phyloP scores from a whole-genome alignment of 2,888 invertebrate genomes.

The Macrophya annulata region DNA sequence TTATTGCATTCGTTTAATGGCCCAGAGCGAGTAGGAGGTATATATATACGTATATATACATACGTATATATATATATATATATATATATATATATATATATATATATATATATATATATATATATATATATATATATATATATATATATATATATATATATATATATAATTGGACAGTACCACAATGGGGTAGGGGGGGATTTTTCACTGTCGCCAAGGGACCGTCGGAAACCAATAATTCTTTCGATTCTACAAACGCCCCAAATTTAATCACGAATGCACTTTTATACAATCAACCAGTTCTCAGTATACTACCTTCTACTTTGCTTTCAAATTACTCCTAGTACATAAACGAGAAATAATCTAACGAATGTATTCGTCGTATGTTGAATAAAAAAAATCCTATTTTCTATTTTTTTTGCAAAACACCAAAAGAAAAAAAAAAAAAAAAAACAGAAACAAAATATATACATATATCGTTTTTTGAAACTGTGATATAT shows the following conservation, averaged over 20 bases:
- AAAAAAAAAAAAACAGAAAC: too few relatives aligned
- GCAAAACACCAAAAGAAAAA: too few relatives aligned
- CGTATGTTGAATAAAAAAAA: neutral
- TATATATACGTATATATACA: neutral
- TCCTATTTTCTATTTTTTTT: neutral
- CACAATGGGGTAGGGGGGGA: neutral
- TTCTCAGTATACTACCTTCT: neutral
- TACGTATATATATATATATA: neutral
- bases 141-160: neutral
- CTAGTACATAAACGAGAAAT: neutral
- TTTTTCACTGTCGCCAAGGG: slow-evolving; percentile 2
- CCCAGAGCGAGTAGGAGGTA: slow-evolving; percentile 17
- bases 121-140: neutral
- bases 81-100: neutral
- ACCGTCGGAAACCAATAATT: slow-evolving; percentile 13
- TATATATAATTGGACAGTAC: slow-evolving; percentile 25
- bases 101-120: neutral
- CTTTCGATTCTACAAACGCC: slow-evolving; percentile 52
- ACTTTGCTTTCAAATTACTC: neutral
- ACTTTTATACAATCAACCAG: slow-evolving; percentile 40
- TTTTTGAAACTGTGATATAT: too few relatives aligned
- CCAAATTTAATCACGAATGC: slow-evolving; percentile 53
- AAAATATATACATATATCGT: too few relatives aligned
- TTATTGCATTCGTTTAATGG: slow-evolving; percentile 42
- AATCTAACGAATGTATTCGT: neutral